A percentile compares a stretch with the other conserved stretches of the same genome.
Conservation (phyloP, 1,140 invertebrate species). For the Sogatella furcifera region DNA sequence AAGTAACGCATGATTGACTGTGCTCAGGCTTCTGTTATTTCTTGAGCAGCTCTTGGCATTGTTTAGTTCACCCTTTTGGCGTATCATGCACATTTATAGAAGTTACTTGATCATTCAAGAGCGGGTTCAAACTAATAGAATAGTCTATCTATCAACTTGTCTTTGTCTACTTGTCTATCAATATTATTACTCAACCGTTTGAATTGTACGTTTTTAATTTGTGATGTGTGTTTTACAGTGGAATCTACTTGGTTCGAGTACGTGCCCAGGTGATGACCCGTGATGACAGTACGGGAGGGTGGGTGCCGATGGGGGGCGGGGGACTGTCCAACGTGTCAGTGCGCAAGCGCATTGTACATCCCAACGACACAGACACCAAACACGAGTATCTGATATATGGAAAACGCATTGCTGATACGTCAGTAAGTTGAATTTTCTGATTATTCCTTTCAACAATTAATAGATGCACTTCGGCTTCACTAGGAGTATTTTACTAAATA, state of each 20-base stretch:
- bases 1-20: too few relatives aligned
- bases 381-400: conserved; percentile 86
- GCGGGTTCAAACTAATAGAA: too few relatives aligned
- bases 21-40: too few relatives aligned
- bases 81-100: too few relatives aligned
- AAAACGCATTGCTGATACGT: conserved; percentile 81
- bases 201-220: not conserved
- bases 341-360: conserved; percentile 45
- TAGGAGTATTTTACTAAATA: too few relatives aligned
- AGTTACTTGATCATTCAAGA: too few relatives aligned
- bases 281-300: conserved; percentile 91
- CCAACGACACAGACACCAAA: conserved; percentile 33
- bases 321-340: conserved; percentile 87
- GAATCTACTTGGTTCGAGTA: conserved; percentile 85
- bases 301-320: conserved; percentile 87
- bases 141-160: too few relatives aligned
- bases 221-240: conserved; percentile 37
- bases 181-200: too few relatives aligned
- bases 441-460: not conserved
- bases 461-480: too few relatives aligned
- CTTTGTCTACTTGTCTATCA: too few relatives aligned
- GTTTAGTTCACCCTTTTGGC: too few relatives aligned
- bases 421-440: conserved; percentile 40
- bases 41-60: too few relatives aligned
- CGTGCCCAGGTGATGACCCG: conserved; percentile 96